These are phyloP conservation scores for Leptodactylus fuscus DNA, from an alignment of 2,113 vertebrate genomes.

Conservation along the genomic window DNA sequence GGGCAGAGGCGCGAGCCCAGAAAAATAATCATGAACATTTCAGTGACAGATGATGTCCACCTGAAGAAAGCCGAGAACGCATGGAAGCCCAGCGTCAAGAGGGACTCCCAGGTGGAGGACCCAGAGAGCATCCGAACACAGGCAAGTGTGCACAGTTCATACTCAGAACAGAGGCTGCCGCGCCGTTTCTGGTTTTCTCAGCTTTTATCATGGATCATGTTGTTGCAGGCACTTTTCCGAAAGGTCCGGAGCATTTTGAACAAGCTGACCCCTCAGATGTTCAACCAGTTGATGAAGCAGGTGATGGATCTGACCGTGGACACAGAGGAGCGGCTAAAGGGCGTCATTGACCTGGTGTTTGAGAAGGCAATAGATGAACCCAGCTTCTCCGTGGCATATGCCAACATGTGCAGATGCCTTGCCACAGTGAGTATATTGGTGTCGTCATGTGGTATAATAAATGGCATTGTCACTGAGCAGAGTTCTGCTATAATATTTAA, in stretches of 20 bases:
- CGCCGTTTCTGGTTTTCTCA: too few relatives aligned
- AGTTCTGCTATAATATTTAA: too few relatives aligned
- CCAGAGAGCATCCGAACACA: conserved; percentile 84
- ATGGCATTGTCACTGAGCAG: too few relatives aligned
- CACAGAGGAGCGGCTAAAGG: conserved; percentile 95
- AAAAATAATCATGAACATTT: conserved; percentile 93
- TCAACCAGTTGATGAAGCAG: conserved; percentile 97
- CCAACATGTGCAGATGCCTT: conserved; percentile 97
- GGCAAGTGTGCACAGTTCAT: conserved; percentile 69
- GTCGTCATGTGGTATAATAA: too few relatives aligned
- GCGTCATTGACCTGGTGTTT: conserved; percentile 97
- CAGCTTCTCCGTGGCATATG: conserved; percentile 95
- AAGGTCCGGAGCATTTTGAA: conserved; percentile 98
- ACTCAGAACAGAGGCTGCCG: neutral
- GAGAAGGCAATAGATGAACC: conserved; percentile 98
- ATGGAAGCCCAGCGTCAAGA: conserved; percentile 91
- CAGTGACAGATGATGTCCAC: conserved; percentile 89
- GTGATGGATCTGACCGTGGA: conserved; percentile 95
- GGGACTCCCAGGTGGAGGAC: conserved; percentile 80
- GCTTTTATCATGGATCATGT: neutral
- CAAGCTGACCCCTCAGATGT: conserved; percentile 98
- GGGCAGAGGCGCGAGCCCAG: conserved; percentile 85
- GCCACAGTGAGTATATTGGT: conserved; percentile 82
- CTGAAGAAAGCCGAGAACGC: conserved; percentile 93
- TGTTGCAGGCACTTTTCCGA: conserved; percentile 87